These are phyloP conservation scores for Hystrix brachyura DNA, from an alignment of 2,113 vertebrate genomes.

Conservation along the genomic window DNA sequence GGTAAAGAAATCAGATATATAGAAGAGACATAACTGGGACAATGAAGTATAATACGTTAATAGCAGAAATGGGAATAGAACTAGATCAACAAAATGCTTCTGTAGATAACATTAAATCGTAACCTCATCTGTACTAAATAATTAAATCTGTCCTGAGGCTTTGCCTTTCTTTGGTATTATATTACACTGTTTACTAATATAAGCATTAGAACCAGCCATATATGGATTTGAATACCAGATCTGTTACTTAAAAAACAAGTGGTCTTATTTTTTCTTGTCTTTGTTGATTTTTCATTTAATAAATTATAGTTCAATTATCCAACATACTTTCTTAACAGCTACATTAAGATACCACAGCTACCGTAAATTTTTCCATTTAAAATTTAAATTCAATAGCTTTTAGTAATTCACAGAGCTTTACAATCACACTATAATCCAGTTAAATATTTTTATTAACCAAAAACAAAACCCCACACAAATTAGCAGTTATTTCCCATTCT, in stretches of 20 bases:
- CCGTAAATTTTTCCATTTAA: neutral
- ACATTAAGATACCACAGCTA: conserved; percentile 5
- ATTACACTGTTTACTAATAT: conserved; percentile 37
- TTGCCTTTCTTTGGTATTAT: neutral
- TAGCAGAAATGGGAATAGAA: neutral
- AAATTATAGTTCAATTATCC: neutral
- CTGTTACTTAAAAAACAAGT: neutral
- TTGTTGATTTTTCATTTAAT: conserved; percentile 49
- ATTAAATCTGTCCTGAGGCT: neutral
- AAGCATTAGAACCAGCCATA: neutral
- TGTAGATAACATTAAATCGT: conserved; percentile 13
- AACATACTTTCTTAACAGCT: neutral
- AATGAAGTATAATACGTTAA: neutral
- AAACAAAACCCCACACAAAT: neutral
- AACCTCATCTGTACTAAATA: neutral
- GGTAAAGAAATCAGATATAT: neutral
- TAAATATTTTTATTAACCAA: conserved; percentile 24
- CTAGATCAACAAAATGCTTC: neutral
- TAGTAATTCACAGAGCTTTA: neutral
- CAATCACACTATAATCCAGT: neutral
- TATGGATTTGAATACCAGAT: neutral
- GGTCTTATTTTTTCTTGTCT: neutral
- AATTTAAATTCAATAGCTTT: conserved; percentile 8
- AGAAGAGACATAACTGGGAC: neutral
- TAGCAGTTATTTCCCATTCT: neutral